Conservation (phyloP, 2,888 invertebrate species). For the Eupithecia exiguata region DNA sequence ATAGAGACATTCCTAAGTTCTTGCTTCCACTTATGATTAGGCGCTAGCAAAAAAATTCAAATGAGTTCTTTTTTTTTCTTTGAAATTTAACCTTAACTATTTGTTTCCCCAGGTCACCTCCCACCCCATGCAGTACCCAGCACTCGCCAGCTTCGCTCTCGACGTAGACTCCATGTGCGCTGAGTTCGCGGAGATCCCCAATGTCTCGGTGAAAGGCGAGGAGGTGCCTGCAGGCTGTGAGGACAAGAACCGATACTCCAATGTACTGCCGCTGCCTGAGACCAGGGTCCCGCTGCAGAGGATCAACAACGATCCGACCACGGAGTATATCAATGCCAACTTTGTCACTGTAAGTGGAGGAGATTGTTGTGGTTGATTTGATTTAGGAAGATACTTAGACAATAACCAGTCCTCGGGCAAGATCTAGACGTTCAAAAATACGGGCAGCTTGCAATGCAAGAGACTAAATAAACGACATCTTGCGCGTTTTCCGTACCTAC, state of each 20-base stretch:
- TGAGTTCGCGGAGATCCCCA: conserved; percentile 92
- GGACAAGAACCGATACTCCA: conserved; percentile 95
- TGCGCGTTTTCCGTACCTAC: no score
- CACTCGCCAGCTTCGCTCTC: conserved; percentile 88
- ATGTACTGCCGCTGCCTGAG: conserved; percentile 96
- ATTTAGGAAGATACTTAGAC: no score
- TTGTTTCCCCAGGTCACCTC: conserved; percentile 81
- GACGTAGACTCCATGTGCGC: conserved; percentile 89
- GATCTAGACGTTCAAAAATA: no score
- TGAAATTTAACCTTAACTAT: no score
- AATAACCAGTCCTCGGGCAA: no score
- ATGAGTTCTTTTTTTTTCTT: no score
- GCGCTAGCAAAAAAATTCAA: no score
- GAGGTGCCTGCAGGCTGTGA: conserved; percentile 95
- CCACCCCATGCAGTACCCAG: conserved; percentile 90
- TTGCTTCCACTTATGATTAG: not conserved
- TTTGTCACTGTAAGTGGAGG: conserved; percentile 85
- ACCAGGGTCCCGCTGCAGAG: conserved; percentile 91
- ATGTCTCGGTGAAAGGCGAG: conserved; percentile 89
- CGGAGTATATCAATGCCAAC: conserved; percentile 97
- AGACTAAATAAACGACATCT: no score
- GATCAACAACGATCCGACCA: conserved; percentile 89
- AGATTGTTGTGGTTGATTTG: not conserved
- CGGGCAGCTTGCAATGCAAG: no score
- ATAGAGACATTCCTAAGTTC: not conserved